phyloP scores from a whole-genome alignment of 2,113 vertebrate species.

The Austrofundulus limnaeus region DNA sequence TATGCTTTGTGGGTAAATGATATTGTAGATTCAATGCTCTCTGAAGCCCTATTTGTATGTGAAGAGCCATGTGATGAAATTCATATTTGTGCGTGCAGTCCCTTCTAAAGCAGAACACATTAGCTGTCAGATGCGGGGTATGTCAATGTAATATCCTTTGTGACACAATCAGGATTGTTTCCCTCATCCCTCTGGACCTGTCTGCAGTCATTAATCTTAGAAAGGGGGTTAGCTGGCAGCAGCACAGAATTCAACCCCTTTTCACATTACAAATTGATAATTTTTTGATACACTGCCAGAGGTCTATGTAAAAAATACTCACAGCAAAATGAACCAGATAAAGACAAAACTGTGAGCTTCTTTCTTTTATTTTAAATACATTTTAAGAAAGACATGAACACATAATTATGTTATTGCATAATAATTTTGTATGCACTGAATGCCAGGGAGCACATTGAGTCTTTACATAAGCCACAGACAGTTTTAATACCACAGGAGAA shows the following conservation, averaged over 20 bases:
- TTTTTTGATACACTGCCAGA: conserved; percentile 63
- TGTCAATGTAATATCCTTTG: conserved; percentile 80
- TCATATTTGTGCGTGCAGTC: conserved; percentile 52
- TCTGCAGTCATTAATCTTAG: conserved; percentile 80
- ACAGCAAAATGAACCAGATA: conserved; percentile 27
- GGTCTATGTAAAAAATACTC: conserved; percentile 44
- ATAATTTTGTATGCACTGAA: too few species aligned
- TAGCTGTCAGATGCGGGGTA: conserved; percentile 74
- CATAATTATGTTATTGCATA: too few species aligned
- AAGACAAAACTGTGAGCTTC: conserved; percentile 3
- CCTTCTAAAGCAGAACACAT: conserved; percentile 74
- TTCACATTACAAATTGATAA: conserved; percentile 73
- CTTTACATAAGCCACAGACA: too few species aligned
- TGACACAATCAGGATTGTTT: conserved; percentile 81
- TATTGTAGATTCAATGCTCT: conserved; percentile 19
- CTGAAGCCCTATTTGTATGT: conserved; percentile 48
- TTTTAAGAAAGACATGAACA: neutral
- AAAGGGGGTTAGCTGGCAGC: conserved; percentile 62
- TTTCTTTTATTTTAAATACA: too few species aligned
- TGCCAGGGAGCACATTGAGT: too few species aligned
- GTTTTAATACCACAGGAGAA: too few species aligned
- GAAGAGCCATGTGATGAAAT: conserved; percentile 54
- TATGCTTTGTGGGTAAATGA: neutral
- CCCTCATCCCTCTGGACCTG: conserved; percentile 74
- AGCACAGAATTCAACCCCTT: conserved; percentile 65